Percentiles rank a stretch among this genome's conserved stretches.
phyloP scores from a whole-genome alignment of 2,113 vertebrate genomes.

The Stegastes partitus region DNA sequence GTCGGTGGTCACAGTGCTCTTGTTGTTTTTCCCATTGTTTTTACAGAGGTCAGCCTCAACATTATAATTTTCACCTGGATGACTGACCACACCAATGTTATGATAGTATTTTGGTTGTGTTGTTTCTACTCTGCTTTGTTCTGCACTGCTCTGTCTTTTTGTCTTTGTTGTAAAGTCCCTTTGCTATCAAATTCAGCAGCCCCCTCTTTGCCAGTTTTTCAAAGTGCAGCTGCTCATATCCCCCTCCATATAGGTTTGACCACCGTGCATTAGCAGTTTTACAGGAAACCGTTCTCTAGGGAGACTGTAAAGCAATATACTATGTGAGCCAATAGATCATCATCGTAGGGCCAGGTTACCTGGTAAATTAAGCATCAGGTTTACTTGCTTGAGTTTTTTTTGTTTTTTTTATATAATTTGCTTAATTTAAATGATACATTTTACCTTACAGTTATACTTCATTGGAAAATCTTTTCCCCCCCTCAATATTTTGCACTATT shows the following conservation, averaged over 20 bases:
- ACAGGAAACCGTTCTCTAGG: slow-evolving; percentile 70
- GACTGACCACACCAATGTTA: slow-evolving; percentile 74
- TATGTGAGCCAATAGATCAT: slow-evolving; percentile 33
- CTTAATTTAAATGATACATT: background rate
- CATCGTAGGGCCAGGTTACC: slow-evolving; percentile 36
- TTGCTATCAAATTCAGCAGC: slow-evolving; percentile 57
- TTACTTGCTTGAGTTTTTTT: slow-evolving; percentile 1
- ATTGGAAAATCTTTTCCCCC: background rate
- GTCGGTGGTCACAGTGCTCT: slow-evolving; percentile 52
- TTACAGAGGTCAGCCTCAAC: slow-evolving; percentile 62
- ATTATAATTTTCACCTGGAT: slow-evolving; percentile 76
- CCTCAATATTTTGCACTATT: background rate
- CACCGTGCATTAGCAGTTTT: slow-evolving; percentile 74
- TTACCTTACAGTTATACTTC: background rate
- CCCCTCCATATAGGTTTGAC: slow-evolving; percentile 48
- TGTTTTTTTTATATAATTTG: background rate
- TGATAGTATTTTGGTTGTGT: slow-evolving; percentile 68
- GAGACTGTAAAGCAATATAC: slow-evolving; percentile 44
- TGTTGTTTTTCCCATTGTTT: slow-evolving; percentile 70
- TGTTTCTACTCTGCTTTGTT: slow-evolving; percentile 61
- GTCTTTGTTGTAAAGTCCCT: slow-evolving; percentile 55
- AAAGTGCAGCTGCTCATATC: slow-evolving; percentile 56
- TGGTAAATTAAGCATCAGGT: slow-evolving; percentile 31
- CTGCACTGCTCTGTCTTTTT: slow-evolving; percentile 41
- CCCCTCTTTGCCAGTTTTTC: slow-evolving; percentile 59